Evolutionary conservation across 1,140 invertebrate genomes (phyloP).

Genomic region (Chironomus striatipennis): DNA sequence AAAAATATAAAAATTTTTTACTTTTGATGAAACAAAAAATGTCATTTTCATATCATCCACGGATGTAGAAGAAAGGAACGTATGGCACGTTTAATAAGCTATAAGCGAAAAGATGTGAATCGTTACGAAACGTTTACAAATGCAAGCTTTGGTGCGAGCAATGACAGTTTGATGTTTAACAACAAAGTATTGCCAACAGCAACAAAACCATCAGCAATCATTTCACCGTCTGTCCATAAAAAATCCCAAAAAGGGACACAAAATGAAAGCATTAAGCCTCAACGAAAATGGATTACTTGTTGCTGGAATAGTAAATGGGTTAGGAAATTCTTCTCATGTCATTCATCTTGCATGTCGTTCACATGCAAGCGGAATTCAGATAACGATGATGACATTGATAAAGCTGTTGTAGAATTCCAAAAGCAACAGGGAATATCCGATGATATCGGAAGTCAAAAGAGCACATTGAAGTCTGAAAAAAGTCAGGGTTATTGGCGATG

Average conservation of each 20-base stretch:
- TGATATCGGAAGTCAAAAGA: conserved; percentile 26
- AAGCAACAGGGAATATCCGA: conserved; percentile 24
- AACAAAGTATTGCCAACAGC: background rate
- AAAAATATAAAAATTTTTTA: background rate
- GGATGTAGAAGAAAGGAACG: background rate
- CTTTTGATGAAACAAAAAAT: no score
- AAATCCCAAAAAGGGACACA: background rate
- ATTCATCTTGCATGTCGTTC: conserved; percentile 28
- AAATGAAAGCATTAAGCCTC: conserved; percentile 24
- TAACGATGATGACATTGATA: conserved; percentile 40
- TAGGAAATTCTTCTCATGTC: conserved; percentile 25
- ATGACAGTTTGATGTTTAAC: background rate
- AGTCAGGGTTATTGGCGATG: conserved; percentile 33
- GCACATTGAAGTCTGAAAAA: background rate
- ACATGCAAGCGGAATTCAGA: conserved; percentile 31
- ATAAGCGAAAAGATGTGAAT: conserved; percentile 31
- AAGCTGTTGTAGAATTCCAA: conserved; percentile 40
- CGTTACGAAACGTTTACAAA: conserved; percentile 26
- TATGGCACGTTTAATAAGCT: conserved; percentile 33
- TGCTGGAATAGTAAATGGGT: conserved; percentile 12
- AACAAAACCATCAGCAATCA: conserved; percentile 8
- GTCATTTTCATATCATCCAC: no score
- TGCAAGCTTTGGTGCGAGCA: background rate
- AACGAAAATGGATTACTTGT: conserved; percentile 21
- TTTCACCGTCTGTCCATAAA: background rate